Percentiles rank a stretch among this genome's conserved stretches.
Evolutionary conservation across 2,797 vertebrate genomes (phyloP).

Genomic region (Enteromius treurensis): DNA sequence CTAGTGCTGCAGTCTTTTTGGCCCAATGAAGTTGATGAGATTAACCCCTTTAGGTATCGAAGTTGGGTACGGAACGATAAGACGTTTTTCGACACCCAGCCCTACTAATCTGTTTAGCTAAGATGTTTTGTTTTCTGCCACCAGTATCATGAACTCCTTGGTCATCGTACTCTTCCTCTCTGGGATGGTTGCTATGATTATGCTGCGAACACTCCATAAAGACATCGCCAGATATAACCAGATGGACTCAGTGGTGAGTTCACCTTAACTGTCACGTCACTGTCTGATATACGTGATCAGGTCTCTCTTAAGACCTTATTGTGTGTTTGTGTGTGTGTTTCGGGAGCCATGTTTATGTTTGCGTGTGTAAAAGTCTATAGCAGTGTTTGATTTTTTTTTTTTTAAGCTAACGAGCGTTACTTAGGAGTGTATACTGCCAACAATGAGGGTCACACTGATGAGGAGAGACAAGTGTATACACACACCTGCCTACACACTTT

Average conservation of each 20-base stretch:
- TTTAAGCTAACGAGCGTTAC: background rate
- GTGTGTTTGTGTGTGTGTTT: background rate
- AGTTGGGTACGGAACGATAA: no score
- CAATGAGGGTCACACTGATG: slow-evolving; percentile 6
- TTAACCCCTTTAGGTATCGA: no score
- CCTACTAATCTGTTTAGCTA: background rate
- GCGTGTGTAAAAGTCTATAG: slow-evolving; percentile 5
- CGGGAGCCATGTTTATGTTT: slow-evolving; percentile 15
- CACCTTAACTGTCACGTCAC: background rate
- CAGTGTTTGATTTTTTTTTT: background rate
- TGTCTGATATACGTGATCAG: background rate
- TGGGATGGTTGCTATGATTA: slow-evolving; percentile 96
- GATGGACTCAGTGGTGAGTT: slow-evolving; percentile 92
- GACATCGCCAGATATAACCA: slow-evolving; percentile 96
- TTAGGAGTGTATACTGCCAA: background rate
- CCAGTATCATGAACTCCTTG: slow-evolving; percentile 94
- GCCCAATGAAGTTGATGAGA: no score
- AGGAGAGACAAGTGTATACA: slow-evolving; percentile 4
- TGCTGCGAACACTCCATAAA: slow-evolving; percentile 91
- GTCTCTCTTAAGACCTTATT: background rate
- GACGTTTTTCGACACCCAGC: no score
- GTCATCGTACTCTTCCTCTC: slow-evolving; percentile 95
- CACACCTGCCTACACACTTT: background rate
- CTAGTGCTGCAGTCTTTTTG: no score
- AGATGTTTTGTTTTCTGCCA: slow-evolving; percentile 32